Evolutionary conservation across 2,888 invertebrate genomes (phyloP), one percentile per base, ranked within the genome.

Genomic region (Eudemis profundana): DNA sequence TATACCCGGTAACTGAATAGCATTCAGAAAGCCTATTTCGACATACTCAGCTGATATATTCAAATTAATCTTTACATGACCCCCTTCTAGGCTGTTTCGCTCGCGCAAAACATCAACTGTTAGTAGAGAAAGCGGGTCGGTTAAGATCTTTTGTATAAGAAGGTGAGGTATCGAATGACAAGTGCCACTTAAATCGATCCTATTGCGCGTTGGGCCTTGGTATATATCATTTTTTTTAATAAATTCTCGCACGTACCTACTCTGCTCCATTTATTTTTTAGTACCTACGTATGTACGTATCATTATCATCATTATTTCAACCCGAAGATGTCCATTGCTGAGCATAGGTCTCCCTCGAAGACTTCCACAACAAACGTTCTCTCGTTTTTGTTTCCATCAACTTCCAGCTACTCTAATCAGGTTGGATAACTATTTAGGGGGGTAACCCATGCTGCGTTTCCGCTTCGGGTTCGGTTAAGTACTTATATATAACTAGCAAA

Each of bases 21-120:
- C 15, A 19, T 44, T 44, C 21, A n/a, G 21, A 44, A 44, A 21
- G 50, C 4, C 33, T 5, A 42, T 56, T 56, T 27, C 56, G 4
- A 56, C 42, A 56, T 17, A 3, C 17, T 10, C 21, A 5, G 51
- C 17, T 19, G 40, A 54, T 42, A 15, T 54, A 54, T 54, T 54
- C 42, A 54, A 54, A 54, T 50, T 50, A 50, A 50, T 54, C 54
- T 42, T 54, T 17, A 27, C 12, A 27, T 54, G 54, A 42, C 54
- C 54, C 17, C 15, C 27, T 54, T 54, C n/a, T 53, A 10, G 4
- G n/a, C 3, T 15, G 14, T 33, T 10, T 33, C 10, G 33, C 33
- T 33, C 8, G 10, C 10, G 33, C 10, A 33, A 33, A 33, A 33
- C 8, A 8, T 8, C 33, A 8, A 10, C 7, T 42, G 15, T 42